phyloP scores from a whole-genome alignment of 2,113 vertebrate genomes.

The Chlamydotis undulata region DNA sequence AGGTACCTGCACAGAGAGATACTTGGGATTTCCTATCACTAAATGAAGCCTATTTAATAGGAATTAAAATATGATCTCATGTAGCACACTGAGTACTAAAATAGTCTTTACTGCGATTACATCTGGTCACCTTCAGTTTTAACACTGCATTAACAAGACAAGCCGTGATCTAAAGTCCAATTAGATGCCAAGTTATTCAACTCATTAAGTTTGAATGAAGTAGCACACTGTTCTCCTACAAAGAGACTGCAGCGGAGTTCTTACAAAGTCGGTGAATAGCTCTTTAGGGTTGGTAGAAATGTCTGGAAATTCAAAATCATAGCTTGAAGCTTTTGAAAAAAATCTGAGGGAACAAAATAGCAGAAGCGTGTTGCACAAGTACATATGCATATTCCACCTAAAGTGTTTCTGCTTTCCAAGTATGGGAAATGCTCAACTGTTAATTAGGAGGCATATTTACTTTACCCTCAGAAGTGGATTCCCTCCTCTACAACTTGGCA shows the following conservation, averaged over 20 bases:
- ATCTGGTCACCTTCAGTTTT: slow-evolving; percentile 18
- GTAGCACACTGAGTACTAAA: not conserved
- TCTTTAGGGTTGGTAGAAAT: not conserved
- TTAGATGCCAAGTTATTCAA: not conserved
- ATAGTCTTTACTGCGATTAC: not conserved
- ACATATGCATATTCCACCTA: not conserved
- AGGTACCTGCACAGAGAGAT: not conserved
- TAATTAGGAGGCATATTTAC: slow-evolving; percentile 18
- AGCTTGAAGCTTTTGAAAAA: not conserved
- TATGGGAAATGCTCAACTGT: not conserved
- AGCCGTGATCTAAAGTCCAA: not conserved
- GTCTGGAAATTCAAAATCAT: not conserved
- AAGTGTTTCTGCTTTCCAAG: not conserved
- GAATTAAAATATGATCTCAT: not conserved
- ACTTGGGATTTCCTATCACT: not conserved
- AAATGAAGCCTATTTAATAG: not conserved
- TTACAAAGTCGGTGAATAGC: not conserved
- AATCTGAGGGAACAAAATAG: not conserved
- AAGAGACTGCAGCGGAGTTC: not conserved
- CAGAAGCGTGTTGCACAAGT: not conserved
- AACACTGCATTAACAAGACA: not conserved
- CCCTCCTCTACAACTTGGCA: not conserved
- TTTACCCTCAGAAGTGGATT: not conserved
- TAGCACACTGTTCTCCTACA: not conserved
- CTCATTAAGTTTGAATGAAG: slow-evolving; percentile 11